These are phyloP conservation scores for Leptopilina myrica DNA, from an alignment of 2,888 invertebrate genomes.

Conservation along the genomic window DNA sequence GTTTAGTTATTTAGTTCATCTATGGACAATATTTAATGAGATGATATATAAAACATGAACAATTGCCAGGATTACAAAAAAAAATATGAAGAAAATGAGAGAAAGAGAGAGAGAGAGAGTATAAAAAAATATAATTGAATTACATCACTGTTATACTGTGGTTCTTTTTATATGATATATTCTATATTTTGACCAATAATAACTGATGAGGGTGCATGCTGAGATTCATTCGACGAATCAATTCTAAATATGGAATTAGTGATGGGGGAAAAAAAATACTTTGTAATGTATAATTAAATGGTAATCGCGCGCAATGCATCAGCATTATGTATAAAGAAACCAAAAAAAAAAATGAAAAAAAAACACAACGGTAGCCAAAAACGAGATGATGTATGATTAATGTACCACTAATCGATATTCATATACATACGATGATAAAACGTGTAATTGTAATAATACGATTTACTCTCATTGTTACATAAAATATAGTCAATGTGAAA, in stretches of 20 bases:
- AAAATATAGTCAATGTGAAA: slow-evolving; percentile 37
- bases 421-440: slow-evolving; percentile 21
- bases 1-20: slow-evolving; percentile 35
- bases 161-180: slow-evolving; percentile 39
- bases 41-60: background rate
- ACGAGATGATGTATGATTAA: slow-evolving; percentile 33
- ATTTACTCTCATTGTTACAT: slow-evolving; percentile 32
- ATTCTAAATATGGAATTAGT: background rate
- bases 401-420: slow-evolving; percentile 37
- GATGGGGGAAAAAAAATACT: background rate
- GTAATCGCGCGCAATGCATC: slow-evolving; percentile 15
- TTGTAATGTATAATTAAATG: slow-evolving; percentile 37
- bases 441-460: slow-evolving; percentile 31
- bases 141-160: slow-evolving; percentile 31
- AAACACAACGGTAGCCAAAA: slow-evolving; percentile 7
- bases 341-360: background rate
- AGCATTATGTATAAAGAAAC: slow-evolving; percentile 28
- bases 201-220: background rate
- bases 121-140: slow-evolving; percentile 36
- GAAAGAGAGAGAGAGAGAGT: slow-evolving; percentile 1
- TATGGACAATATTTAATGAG: slow-evolving; percentile 31
- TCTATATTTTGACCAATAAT: slow-evolving; percentile 38
- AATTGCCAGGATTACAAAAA: background rate
- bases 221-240: slow-evolving; percentile 21
- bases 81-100: background rate